phyloP scores from a whole-genome alignment of 2,113 vertebrate species.

The Oplegnathus fasciatus region DNA sequence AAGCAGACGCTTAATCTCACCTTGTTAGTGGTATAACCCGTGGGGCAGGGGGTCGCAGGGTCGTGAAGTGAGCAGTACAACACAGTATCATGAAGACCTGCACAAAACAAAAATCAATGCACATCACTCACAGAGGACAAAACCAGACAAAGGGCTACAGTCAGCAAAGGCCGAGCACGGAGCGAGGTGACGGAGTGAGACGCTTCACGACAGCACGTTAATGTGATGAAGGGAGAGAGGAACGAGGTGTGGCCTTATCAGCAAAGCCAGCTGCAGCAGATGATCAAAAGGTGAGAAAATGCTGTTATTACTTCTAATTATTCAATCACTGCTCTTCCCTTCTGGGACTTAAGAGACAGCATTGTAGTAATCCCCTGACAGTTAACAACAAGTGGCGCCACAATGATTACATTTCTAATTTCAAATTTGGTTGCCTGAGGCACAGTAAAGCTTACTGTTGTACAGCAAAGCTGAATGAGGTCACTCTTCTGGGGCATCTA shows the following conservation, averaged over 20 bases:
- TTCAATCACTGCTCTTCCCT: slow-evolving; percentile 48
- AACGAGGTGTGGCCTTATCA: slow-evolving; percentile 57
- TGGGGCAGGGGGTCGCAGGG: slow-evolving; percentile 84
- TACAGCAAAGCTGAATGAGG: slow-evolving; percentile 41
- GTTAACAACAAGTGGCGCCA: slow-evolving; percentile 41
- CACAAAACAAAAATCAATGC: slow-evolving; percentile 17
- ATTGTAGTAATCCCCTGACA: slow-evolving; percentile 46
- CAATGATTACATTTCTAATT: slow-evolving; percentile 72
- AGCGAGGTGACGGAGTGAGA: slow-evolving; percentile 10
- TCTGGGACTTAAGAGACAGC: slow-evolving; percentile 47
- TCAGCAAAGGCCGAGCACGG: background rate
- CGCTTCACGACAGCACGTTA: slow-evolving; percentile 28
- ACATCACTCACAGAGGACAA: slow-evolving; percentile 9
- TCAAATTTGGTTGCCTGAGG: slow-evolving; percentile 42
- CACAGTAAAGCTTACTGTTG: slow-evolving; percentile 24
- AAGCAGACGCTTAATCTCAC: slow-evolving; percentile 73
- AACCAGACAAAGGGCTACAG: background rate
- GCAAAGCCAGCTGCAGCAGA: slow-evolving; percentile 56
- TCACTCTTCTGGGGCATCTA: slow-evolving; percentile 37
- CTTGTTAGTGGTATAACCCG: slow-evolving; percentile 94
- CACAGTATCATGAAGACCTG: slow-evolving; percentile 91
- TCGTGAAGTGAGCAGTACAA: slow-evolving; percentile 94
- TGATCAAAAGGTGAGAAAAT: slow-evolving; percentile 54
- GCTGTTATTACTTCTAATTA: slow-evolving; percentile 57
- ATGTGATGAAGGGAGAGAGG: slow-evolving; percentile 30